phyloP scores from a whole-genome alignment of 2,797 vertebrate species.

The Falco naumanni region DNA sequence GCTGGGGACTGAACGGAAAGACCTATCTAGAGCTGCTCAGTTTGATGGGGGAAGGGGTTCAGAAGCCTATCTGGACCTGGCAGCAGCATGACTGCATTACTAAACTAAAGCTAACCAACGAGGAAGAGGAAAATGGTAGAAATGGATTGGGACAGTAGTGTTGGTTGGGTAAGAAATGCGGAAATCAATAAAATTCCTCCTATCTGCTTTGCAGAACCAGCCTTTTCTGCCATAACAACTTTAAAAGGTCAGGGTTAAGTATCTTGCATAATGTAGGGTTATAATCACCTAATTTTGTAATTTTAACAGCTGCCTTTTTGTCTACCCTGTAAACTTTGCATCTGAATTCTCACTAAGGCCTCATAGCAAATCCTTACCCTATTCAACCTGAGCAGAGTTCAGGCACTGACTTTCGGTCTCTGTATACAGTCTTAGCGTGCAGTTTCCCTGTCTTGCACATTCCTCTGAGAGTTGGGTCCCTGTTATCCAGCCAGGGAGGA shows the following conservation, averaged over 20 bases:
- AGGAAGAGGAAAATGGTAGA: background rate
- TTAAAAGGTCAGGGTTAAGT: background rate
- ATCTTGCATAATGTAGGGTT: background rate
- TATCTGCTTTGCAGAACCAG: background rate
- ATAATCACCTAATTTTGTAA: background rate
- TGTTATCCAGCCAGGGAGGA: background rate
- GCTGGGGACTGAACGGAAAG: background rate
- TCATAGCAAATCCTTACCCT: background rate
- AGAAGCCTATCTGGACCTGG: background rate
- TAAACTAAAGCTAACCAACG: background rate
- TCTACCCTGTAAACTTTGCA: background rate
- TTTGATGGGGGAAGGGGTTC: background rate
- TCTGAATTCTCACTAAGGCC: background rate
- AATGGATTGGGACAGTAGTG: background rate
- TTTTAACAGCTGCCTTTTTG: background rate
- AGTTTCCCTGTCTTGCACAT: background rate
- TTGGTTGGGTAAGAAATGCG: background rate
- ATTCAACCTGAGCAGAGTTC: background rate
- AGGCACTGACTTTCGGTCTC: background rate
- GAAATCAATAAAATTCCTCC: background rate
- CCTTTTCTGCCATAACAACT: background rate
- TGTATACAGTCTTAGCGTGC: rapidly evolving
- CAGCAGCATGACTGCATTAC: background rate
- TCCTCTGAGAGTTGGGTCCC: background rate
- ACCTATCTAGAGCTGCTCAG: background rate